phyloP scores from a whole-genome alignment of 2,113 vertebrate genomes.

The Peromyscus californicus region DNA sequence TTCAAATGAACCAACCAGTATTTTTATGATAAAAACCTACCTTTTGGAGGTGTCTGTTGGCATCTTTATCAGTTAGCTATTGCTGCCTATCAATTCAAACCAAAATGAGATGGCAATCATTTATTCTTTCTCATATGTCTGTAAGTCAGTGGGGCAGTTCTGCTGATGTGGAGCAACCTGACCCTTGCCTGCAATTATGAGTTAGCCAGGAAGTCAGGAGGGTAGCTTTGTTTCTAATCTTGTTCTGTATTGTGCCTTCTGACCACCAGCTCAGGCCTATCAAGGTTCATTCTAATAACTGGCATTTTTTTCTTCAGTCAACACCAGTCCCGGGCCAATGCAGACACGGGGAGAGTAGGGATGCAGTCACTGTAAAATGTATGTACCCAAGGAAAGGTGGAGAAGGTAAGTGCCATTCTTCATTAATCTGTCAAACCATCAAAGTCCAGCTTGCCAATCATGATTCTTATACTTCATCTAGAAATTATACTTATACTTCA shows the following conservation, averaged over 20 bases:
- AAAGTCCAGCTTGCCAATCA: neutral
- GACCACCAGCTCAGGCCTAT: neutral
- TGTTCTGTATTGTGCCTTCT: neutral
- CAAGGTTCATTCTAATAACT: neutral
- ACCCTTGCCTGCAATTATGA: neutral
- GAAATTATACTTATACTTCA: neutral
- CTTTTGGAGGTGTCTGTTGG: neutral
- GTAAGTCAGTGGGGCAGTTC: neutral
- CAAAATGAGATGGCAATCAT: neutral
- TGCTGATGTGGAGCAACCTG: neutral
- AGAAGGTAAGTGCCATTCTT: neutral
- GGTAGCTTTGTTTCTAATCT: neutral
- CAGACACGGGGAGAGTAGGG: neutral
- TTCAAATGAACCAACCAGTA: neutral
- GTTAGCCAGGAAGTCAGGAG: neutral
- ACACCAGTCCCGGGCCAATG: neutral
- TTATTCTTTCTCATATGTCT: neutral
- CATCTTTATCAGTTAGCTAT: constrained; percentile 8
- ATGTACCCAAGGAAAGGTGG: neutral
- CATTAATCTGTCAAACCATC: neutral
- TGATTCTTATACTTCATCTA: neutral
- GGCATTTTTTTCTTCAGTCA: neutral
- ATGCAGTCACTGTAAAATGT: neutral
- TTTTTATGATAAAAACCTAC: neutral
- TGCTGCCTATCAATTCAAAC: neutral